Conservation (phyloP, 2,888 invertebrate genomes). For the Tipula helvola region DNA sequence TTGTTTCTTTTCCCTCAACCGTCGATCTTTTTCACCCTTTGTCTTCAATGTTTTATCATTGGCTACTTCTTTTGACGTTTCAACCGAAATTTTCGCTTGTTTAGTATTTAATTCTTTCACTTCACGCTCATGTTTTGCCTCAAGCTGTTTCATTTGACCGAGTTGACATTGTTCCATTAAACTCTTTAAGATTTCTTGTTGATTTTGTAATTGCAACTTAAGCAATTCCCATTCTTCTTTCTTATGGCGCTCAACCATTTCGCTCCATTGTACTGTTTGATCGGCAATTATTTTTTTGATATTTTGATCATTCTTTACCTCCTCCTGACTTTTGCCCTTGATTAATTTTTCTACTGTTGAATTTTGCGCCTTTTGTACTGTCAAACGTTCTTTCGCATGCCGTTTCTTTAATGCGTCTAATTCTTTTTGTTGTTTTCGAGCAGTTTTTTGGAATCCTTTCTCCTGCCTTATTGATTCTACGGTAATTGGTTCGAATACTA, state of each 20-base stretch:
- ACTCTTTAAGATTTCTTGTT: conserved; percentile 54
- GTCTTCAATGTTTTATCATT: conserved; percentile 94
- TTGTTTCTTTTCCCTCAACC: conserved; percentile 88
- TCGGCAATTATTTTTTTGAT: conserved; percentile 77
- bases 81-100: conserved; percentile 94
- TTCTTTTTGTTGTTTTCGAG: conserved; percentile 94
- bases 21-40: conserved; percentile 90
- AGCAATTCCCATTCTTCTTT: conserved; percentile 74
- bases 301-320: conserved; percentile 61
- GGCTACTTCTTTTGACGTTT: conserved; percentile 89
- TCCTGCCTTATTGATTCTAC: conserved; percentile 75
- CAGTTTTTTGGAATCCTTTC: conserved; percentile 83
- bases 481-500: conserved; percentile 84
- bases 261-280: conserved; percentile 91
- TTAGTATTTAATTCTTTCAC: conserved; percentile 89
- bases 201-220: conserved; percentile 71
- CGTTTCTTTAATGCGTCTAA: conserved; percentile 81
- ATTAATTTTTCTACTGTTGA: conserved; percentile 83
- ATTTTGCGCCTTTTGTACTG: conserved; percentile 86
- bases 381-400: conserved; percentile 82
- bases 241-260: conserved; percentile 71
- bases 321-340: conserved; percentile 83
- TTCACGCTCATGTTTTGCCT: conserved; percentile 83
- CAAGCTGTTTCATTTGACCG: conserved; percentile 77
- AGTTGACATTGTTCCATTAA: conserved; percentile 75